Conservation (phyloP, 2,113 vertebrate genomes). For the Rhinoderma darwinii region DNA sequence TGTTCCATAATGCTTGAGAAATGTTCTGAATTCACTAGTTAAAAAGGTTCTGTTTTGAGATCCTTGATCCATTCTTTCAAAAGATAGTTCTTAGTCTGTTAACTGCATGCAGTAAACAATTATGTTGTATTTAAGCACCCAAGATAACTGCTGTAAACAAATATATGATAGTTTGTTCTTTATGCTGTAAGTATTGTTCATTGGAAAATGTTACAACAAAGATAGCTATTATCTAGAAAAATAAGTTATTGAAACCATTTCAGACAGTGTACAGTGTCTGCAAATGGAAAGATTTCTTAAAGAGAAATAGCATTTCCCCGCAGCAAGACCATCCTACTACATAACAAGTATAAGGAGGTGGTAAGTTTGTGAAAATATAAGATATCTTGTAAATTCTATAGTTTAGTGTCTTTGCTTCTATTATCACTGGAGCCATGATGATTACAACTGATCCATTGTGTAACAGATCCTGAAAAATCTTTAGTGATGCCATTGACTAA, state of each 20-base stretch:
- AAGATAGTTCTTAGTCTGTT: not conserved
- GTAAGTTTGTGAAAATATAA: too few species aligned
- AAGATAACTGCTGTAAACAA: not conserved
- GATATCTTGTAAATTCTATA: too few species aligned
- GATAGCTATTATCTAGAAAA: not conserved
- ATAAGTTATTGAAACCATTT: not conserved
- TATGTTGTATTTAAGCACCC: not conserved
- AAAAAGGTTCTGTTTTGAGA: conserved; percentile 12
- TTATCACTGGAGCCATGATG: too few species aligned
- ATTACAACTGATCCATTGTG: too few species aligned
- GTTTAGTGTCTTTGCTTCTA: too few species aligned
- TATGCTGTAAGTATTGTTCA: not conserved
- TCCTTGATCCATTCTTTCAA: not conserved
- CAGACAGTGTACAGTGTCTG: not conserved
- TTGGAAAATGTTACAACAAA: not conserved
- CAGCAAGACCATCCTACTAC: too few species aligned
- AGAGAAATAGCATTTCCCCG: too few species aligned
- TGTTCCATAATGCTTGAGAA: conserved; percentile 29
- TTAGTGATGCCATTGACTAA: too few species aligned
- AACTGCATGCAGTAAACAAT: conserved; percentile 5
- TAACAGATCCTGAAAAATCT: too few species aligned
- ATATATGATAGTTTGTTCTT: not conserved
- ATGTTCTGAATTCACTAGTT: conserved; percentile 17
- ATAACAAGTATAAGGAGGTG: too few species aligned
- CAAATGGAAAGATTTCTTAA: not conserved